Base-by-base conservation (phyloP, 2,888 invertebrate genomes). In the Harpalus rubripes region DNA sequence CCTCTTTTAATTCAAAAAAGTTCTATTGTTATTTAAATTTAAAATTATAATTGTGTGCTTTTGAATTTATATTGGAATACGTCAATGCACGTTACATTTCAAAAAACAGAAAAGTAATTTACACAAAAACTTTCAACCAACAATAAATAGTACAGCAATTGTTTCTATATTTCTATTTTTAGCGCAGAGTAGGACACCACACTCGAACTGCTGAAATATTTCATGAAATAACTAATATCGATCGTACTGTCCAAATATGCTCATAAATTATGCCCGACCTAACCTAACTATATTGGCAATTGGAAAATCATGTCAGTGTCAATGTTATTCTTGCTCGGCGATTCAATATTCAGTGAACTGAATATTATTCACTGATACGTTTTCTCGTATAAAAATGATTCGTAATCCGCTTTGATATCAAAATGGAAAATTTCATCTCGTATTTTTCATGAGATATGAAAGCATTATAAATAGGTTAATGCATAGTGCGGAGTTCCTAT, bases 341-440 rank as follows among this genome's bases (percentile, higher is more conserved):
- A 72, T 18, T 72, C 72, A 44, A 72, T 72, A 72, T 72, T 41
- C 72, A 44, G 44, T 72, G 72, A 72, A 44, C 72, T 16, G 18
- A 44, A 44, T 16, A 44, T 41, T 44, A 72, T 72, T 7, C 15
- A 10, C 32, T n/a, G 65, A 12, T 52, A 52, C 44, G 10, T 52
- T 32, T 32, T 6, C 32, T 52, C 44, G 6, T 1, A 52, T 12
- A 52, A 52, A 52, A 52, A 8, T 52, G 2, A 32, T 56, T 56
- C 22, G 26, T 65, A 65, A 26, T 65, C 10, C 59, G 59, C 7
- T 15, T 26, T 32, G 26, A 65, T 26, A n/a, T 65, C 22, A 65
- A 65, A 65, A 16, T 59, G 59, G 18, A 15, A 59, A 59, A 59
- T 65, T 63, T 63, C 44, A 52, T 52, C 44, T 52, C 10, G 10